Conservation (phyloP, 2,797 vertebrate genomes). For the Spizella passerina region DNA sequence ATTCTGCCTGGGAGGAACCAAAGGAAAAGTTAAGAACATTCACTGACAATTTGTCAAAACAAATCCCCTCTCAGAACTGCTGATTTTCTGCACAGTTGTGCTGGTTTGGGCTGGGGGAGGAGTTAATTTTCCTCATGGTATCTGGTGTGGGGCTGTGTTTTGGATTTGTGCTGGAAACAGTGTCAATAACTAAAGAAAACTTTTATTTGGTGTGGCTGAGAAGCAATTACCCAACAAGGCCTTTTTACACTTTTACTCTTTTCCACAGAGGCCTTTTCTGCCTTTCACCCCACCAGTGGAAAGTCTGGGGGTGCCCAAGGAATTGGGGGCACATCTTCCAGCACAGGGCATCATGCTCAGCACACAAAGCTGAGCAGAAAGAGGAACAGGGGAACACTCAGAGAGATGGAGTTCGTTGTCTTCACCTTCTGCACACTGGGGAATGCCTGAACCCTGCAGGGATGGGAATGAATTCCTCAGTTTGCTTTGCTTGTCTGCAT, state of each 20-base stretch:
- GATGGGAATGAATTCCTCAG: background rate
- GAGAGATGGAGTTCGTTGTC: background rate
- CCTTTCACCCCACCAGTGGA: background rate
- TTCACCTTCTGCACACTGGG: no score
- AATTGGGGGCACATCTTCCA: background rate
- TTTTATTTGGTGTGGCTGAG: fast-evolving
- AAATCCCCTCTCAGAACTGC: background rate
- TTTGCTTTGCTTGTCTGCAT: background rate
- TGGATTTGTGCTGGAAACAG: background rate
- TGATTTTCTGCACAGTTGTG: background rate
- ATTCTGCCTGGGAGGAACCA: background rate
- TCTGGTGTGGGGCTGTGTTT: background rate
- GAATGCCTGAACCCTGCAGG: background rate
- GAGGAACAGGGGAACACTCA: background rate
- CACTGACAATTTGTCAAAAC: background rate
- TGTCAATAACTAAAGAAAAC: background rate
- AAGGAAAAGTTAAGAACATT: background rate
- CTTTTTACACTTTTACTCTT: background rate
- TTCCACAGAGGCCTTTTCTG: background rate
- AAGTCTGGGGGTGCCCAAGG: background rate
- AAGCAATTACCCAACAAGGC: background rate
- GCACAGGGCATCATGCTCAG: background rate
- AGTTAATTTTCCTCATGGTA: background rate
- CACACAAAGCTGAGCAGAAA: background rate
- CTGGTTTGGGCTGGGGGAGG: background rate